phyloP scores from a whole-genome alignment of 2,113 vertebrate species.

The Pseudorasbora parva region DNA sequence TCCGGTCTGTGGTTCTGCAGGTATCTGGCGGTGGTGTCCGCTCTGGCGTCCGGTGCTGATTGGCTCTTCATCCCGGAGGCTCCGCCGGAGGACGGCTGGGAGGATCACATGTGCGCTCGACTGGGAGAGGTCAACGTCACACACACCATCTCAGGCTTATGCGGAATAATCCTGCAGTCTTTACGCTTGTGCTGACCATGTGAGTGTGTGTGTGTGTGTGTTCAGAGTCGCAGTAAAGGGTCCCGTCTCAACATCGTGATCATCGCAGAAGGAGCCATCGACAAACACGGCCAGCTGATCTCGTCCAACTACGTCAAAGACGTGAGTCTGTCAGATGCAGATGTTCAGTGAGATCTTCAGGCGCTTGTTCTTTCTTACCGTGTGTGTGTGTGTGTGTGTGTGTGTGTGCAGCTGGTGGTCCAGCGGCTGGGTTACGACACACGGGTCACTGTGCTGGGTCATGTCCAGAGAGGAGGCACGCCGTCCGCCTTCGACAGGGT shows the following conservation, averaged over 20 bases:
- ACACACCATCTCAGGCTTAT: too few species aligned
- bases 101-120: slow-evolving; percentile 90
- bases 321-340: slow-evolving; percentile 71
- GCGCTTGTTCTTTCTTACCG: too few species aligned
- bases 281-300: slow-evolving; percentile 81
- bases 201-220: not conserved
- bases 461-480: slow-evolving; percentile 93
- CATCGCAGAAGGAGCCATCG: slow-evolving; percentile 90
- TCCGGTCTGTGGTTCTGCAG: slow-evolving; percentile 65
- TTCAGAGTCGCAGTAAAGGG: slow-evolving; percentile 67
- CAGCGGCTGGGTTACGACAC: slow-evolving; percentile 91
- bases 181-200: not conserved
- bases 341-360: not conserved
- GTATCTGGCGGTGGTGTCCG: slow-evolving; percentile 92
- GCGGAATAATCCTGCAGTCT: too few species aligned
- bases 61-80: slow-evolving; percentile 97
- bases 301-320: slow-evolving; percentile 82
- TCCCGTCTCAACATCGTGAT: slow-evolving; percentile 94
- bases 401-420: slow-evolving; percentile 79
- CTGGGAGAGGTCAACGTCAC: slow-evolving; percentile 86
- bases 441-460: slow-evolving; percentile 90
- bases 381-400: slow-evolving; percentile 36
- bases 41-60: slow-evolving; percentile 89
- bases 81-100: slow-evolving; percentile 91
- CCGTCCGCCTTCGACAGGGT: slow-evolving; percentile 93